A percentile compares a stretch with the other conserved stretches of the same genome.
Conservation (phyloP, 2,113 vertebrate species). For the Athene cunicularia region DNA sequence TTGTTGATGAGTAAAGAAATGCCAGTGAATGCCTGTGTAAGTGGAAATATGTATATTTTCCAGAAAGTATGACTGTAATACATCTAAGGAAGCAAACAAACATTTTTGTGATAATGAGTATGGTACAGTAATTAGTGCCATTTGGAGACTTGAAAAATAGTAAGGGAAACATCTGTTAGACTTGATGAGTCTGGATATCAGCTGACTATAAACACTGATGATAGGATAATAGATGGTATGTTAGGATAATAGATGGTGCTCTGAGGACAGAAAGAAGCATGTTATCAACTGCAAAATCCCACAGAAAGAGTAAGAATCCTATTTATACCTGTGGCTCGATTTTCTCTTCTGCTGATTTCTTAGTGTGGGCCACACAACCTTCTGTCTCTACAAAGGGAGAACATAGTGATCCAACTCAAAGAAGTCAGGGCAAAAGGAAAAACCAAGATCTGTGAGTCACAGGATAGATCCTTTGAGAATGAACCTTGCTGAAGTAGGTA, state of each 20-base stretch:
- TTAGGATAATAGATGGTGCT: neutral
- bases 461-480: neutral
- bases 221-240: neutral
- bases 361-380: neutral
- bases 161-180: neutral
- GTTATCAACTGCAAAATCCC: neutral
- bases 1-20: neutral
- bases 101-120: neutral
- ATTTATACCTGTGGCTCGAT: neutral
- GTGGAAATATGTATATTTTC: neutral
- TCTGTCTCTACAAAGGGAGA: neutral
- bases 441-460: neutral
- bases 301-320: neutral
- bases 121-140: neutral
- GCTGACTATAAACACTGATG: rapidly evolving
- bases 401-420: neutral
- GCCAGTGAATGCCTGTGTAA: neutral
- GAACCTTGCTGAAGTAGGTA: neutral
- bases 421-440: neutral
- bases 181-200: neutral
- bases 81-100: neutral
- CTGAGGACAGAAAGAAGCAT: neutral
- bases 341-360: neutral
- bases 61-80: neutral
- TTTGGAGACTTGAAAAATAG: neutral